phyloP scores from a whole-genome alignment of 2,113 vertebrate genomes.

The Pandion haliaetus region DNA sequence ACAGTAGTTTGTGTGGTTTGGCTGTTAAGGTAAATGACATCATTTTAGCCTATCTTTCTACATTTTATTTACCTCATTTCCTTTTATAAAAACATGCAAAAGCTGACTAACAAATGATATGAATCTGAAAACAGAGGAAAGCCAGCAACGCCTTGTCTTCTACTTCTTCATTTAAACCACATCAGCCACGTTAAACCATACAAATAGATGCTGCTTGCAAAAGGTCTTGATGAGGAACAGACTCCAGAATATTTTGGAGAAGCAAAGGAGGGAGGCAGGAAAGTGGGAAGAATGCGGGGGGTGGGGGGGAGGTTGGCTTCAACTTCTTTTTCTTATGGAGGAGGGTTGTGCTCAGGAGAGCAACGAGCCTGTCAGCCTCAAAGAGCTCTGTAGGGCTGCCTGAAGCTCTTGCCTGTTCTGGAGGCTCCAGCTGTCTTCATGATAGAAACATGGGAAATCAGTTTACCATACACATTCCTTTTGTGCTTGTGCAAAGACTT shows the following conservation, averaged over 20 bases:
- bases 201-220: neutral
- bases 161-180: neutral
- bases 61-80: slow-evolving; percentile 37
- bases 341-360: neutral
- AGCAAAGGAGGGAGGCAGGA: neutral
- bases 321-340: neutral
- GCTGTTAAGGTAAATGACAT: slow-evolving; percentile 23
- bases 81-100: slow-evolving; percentile 17
- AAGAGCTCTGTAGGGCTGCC: neutral
- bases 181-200: neutral
- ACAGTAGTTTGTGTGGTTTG: slow-evolving; percentile 7
- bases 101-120: neutral
- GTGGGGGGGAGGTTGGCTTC: neutral
- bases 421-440: neutral
- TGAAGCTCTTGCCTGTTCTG: neutral
- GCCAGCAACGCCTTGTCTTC: neutral
- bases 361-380: neutral
- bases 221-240: neutral
- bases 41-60: slow-evolving; percentile 22
- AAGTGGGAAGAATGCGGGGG: neutral
- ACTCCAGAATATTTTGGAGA: neutral
- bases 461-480: no score
- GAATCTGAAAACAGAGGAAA: neutral
- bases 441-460: neutral
- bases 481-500: no score